Percentiles rank a stretch among this genome's conserved stretches.
Evolutionary conservation across 1,140 invertebrate species (phyloP).

Genomic region (Pachypsylla venusta): DNA sequence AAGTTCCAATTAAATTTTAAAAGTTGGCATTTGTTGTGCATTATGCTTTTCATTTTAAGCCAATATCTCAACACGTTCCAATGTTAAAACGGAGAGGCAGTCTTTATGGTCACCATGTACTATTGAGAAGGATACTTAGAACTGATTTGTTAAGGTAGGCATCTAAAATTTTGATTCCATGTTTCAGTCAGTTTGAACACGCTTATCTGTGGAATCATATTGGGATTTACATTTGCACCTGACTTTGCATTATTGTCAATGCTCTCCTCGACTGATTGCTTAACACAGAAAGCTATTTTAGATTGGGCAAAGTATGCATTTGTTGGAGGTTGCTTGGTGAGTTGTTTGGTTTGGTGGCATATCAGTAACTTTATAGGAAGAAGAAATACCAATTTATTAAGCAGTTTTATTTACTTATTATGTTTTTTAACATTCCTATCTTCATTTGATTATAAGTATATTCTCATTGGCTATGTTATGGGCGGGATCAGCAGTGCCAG

Average conservation of each 20-base stretch:
- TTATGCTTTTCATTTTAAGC: too few species aligned
- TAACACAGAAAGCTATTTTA: background rate
- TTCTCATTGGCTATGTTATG: background rate
- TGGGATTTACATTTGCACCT: background rate
- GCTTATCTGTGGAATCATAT: background rate
- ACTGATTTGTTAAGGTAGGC: too few species aligned
- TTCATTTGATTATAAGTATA: background rate
- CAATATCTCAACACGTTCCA: too few species aligned
- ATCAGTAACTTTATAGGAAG: background rate
- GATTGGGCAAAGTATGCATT: background rate
- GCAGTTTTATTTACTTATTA: background rate
- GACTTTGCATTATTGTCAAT: background rate
- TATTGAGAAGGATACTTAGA: too few species aligned
- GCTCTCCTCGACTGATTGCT: background rate
- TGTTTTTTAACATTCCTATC: background rate
- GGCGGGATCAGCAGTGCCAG: background rate
- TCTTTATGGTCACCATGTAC: too few species aligned
- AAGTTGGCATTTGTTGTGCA: too few species aligned
- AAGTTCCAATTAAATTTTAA: too few species aligned
- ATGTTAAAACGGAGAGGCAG: too few species aligned
- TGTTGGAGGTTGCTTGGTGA: background rate
- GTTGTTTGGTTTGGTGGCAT: background rate
- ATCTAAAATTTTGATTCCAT: background rate
- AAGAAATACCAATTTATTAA: background rate
- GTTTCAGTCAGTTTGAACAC: slow-evolving; percentile 2